These are phyloP conservation scores for Genyomyrus donnyi DNA, from an alignment of 2,113 vertebrate genomes.

Conservation along the genomic window DNA sequence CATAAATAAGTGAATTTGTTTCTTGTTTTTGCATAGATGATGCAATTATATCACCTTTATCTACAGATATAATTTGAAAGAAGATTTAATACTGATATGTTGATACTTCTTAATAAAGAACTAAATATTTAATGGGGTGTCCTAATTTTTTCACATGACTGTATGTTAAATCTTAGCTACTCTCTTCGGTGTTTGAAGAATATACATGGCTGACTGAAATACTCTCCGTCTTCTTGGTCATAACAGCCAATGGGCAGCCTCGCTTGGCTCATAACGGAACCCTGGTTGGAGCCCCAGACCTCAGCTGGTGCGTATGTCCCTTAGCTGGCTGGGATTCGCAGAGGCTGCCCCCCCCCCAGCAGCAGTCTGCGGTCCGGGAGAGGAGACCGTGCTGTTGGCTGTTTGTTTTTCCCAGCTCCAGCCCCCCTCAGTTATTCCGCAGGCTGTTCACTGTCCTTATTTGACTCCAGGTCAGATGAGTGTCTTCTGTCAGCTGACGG, in stretches of 20 bases:
- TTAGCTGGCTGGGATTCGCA: neutral
- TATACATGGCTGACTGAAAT: neutral
- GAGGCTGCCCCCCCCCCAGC: neutral
- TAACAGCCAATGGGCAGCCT: neutral
- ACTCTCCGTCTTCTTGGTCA: neutral
- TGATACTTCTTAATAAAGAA: too few species aligned
- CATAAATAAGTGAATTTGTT: too few species aligned
- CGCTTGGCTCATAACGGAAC: neutral
- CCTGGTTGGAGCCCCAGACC: neutral
- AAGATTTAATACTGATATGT: too few species aligned
- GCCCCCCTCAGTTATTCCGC: neutral
- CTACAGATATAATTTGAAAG: too few species aligned
- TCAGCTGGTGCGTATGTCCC: neutral
- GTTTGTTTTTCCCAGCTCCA: neutral
- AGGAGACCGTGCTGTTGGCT: neutral
- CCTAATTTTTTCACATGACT: too few species aligned
- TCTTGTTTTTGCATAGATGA: too few species aligned
- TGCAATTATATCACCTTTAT: too few species aligned
- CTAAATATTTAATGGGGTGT: too few species aligned
- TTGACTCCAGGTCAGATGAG: neutral
- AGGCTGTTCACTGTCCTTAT: neutral
- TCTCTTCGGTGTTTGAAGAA: neutral
- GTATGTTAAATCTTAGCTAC: neutral
- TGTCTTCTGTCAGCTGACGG: neutral
- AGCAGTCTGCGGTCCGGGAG: neutral